A percentile compares a stretch with the other conserved stretches of the same genome.
Evolutionary conservation across 2,888 invertebrate species (phyloP).

Genomic region (Chalcis sispes): DNA sequence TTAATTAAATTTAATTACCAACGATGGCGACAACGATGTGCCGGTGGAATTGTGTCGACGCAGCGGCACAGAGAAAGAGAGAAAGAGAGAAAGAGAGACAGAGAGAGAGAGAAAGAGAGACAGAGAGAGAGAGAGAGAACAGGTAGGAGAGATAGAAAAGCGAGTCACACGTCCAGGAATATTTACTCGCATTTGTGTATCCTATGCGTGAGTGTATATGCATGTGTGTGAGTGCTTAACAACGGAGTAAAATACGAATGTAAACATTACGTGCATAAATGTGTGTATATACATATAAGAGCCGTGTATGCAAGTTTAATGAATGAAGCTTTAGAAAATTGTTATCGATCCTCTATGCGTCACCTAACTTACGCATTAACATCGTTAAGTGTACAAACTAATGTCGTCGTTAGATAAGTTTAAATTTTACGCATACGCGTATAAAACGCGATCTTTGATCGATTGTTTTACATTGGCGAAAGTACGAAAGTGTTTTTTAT

Average conservation of each 20-base stretch:
- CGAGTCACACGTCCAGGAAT: background rate
- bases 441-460: background rate
- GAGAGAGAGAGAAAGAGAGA: too few species aligned
- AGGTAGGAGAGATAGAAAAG: background rate
- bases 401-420: slow-evolving; percentile 5
- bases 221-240: background rate
- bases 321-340: background rate
- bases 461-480: too few species aligned
- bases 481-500: too few species aligned
- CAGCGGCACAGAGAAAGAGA: too few species aligned
- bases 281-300: background rate
- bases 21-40: background rate
- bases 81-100: too few species aligned
- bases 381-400: slow-evolving; percentile 9
- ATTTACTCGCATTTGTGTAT: background rate
- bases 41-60: too few species aligned
- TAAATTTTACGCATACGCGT: slow-evolving; percentile 15
- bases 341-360: slow-evolving; percentile 17
- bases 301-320: slow-evolving; percentile 10
- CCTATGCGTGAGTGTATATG: background rate
- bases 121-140: background rate
- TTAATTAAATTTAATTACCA: slow-evolving; percentile 45
- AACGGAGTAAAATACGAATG: too few species aligned
- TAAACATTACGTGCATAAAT: too few species aligned
- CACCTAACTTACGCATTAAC: slow-evolving; percentile 10